Base-by-base conservation (phyloP, 92 coral and sea anemone species). In the Paragorgia papillata region DNA sequence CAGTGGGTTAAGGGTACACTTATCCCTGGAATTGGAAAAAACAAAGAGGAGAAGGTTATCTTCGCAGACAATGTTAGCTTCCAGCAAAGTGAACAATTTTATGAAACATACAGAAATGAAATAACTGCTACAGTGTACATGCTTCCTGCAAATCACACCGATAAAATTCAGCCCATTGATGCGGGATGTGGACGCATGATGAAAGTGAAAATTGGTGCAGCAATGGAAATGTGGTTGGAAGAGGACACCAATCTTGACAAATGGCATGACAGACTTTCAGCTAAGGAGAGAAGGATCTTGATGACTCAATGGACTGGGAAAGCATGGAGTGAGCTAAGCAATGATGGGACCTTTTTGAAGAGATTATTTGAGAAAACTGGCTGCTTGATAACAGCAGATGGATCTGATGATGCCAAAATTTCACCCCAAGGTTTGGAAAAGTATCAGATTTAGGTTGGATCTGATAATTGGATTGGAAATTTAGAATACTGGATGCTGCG, bases 341-440 rank as follows among this genome's bases (percentile, higher is more conserved):
- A 65, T 43, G 53, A 41, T 56, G 66, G 54, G 76, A 29, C 24
- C 34, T 81, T 81, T 43, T 73, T 81, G 41, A 81, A 24, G 41
- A 84, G 75, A 69, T 74, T 79, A 50, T 84, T 80, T 64, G 80
- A 84, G 69, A 84, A 84, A 70, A 84, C 88, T 69, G 88, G 85
- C 85, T 84, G 88, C 53, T 62, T 84, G 75, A 9, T 70, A 51
- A 84, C 85, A 80, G 85, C 74, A 41, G 88, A 79, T 80, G 88
- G 88, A 9, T 84, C 88, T 0, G 76, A 70, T 29, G 77, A 84
- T 84, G 74, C 31, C 10, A 69, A 79, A 3, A 84, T 84, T 59
- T n/a, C 62, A 31, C 87, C 88, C 57, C 87, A 81, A 69, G 85
- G 85, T 24, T 53, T 77, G 51, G 85, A 81, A 43, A 68, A 53